These are phyloP conservation scores for Syrrhaptes paradoxus DNA, from an alignment of 2,113 vertebrate genomes.

Conservation along the genomic window DNA sequence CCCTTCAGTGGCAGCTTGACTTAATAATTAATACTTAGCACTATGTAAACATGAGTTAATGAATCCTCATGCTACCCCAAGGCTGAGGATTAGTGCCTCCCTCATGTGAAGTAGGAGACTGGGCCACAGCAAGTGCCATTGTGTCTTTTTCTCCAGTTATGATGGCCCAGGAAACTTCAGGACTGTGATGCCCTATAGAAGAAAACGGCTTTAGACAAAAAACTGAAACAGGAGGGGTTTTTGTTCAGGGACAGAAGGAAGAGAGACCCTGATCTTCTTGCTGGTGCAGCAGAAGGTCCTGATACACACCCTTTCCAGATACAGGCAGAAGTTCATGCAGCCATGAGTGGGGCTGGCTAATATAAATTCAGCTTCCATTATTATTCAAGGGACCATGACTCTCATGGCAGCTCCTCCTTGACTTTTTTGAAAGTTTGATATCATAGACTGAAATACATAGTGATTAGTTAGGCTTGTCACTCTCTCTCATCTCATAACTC, in stretches of 20 bases:
- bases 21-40: constrained; percentile 58
- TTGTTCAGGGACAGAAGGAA: not conserved
- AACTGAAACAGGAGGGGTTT: not conserved
- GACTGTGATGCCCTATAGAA: not conserved
- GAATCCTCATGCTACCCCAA: not conserved
- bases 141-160: not conserved
- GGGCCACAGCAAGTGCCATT: not conserved
- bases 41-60: constrained; percentile 52
- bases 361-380: not conserved
- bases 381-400: not conserved
- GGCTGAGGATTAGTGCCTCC: not conserved
- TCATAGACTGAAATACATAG: not conserved
- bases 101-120: not conserved
- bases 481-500: not conserved
- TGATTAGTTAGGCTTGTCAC: constrained; percentile 7
- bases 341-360: not conserved
- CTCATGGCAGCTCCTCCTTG: not conserved
- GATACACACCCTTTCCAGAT: not conserved
- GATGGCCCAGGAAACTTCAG: not conserved
- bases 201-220: not conserved
- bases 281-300: not conserved
- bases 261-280: not conserved
- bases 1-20: constrained; percentile 20
- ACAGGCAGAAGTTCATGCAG: not conserved
- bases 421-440: not conserved